These are phyloP conservation scores for Crossocerus cetratus DNA, from an alignment of 2,888 invertebrate genomes.

Conservation along the genomic window DNA sequence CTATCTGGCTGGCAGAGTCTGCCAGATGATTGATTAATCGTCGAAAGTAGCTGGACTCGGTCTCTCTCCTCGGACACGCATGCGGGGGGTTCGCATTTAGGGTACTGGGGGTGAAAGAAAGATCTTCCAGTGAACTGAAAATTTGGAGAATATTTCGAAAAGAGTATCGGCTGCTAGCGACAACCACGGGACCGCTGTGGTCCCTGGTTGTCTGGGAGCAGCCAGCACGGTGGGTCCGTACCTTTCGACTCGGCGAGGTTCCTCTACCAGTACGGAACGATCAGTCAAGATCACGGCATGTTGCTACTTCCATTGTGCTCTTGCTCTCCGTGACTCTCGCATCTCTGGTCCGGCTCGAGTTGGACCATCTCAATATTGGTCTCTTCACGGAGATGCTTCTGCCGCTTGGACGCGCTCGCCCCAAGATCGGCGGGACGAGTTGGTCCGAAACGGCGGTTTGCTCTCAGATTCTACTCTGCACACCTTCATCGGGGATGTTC, in stretches of 20 bases:
- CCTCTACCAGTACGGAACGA: slow-evolving; percentile 16
- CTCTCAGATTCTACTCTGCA: neutral
- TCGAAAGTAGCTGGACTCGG: slow-evolving; percentile 52
- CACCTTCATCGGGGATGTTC: slow-evolving; percentile 15
- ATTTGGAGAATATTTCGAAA: slow-evolving; percentile 74
- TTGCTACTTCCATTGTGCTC: slow-evolving; percentile 45
- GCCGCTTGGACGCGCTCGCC: too few species aligned
- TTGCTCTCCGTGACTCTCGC: neutral
- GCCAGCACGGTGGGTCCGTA: slow-evolving; percentile 65
- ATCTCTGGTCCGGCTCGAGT: too few species aligned
- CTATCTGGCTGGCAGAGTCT: neutral
- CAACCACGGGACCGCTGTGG: slow-evolving; percentile 40
- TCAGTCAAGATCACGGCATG: slow-evolving; percentile 49
- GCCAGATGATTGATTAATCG: neutral
- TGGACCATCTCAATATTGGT: too few species aligned
- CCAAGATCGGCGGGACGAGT: neutral
- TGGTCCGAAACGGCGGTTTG: neutral
- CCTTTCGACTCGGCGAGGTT: slow-evolving; percentile 40
- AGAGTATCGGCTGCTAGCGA: slow-evolving; percentile 67
- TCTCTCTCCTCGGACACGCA: slow-evolving; percentile 72
- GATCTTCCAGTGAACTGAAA: slow-evolving; percentile 70
- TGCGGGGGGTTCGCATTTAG: slow-evolving; percentile 60
- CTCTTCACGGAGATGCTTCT: too few species aligned
- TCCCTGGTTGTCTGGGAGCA: slow-evolving; percentile 51
- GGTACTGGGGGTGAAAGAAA: slow-evolving; percentile 67